These are phyloP conservation scores for Pterocles gutturalis DNA, from an alignment of 2,113 vertebrate genomes.

Conservation along the genomic window DNA sequence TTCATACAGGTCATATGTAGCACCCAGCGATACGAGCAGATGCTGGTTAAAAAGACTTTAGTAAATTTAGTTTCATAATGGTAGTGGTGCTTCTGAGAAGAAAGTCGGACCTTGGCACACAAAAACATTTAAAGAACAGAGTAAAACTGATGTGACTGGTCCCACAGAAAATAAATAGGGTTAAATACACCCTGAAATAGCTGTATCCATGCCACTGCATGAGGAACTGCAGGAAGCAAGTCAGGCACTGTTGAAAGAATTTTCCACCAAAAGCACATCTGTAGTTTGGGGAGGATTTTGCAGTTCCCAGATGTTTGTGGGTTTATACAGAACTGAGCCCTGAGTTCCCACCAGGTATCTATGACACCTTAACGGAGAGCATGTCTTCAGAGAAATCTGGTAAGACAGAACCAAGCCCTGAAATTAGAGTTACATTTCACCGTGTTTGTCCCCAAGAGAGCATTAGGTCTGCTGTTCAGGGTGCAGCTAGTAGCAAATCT, in stretches of 20 bases:
- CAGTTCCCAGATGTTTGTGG: background rate
- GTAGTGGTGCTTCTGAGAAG: background rate
- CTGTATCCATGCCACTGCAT: background rate
- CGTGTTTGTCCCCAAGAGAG: background rate
- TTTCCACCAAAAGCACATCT: background rate
- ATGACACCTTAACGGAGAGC: fast-evolving
- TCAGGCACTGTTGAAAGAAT: background rate
- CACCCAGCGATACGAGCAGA: background rate
- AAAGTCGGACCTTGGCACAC: background rate
- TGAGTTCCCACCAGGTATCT: background rate
- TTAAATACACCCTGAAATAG: background rate
- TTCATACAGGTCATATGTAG: background rate
- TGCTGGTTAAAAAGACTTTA: background rate
- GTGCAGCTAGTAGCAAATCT: background rate
- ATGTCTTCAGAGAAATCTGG: background rate
- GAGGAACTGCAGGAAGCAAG: background rate
- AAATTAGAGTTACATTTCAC: background rate
- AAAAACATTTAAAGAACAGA: background rate
- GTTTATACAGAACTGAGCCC: background rate
- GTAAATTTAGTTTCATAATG: background rate
- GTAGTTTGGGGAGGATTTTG: background rate
- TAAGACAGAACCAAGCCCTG: background rate
- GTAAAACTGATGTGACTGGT: background rate
- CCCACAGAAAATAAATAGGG: background rate
- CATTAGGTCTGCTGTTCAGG: background rate